Evolutionary conservation across 2,888 invertebrate species (phyloP), one percentile per base, ranked within the genome.

Genomic region (Ichneumon xanthorius): DNA sequence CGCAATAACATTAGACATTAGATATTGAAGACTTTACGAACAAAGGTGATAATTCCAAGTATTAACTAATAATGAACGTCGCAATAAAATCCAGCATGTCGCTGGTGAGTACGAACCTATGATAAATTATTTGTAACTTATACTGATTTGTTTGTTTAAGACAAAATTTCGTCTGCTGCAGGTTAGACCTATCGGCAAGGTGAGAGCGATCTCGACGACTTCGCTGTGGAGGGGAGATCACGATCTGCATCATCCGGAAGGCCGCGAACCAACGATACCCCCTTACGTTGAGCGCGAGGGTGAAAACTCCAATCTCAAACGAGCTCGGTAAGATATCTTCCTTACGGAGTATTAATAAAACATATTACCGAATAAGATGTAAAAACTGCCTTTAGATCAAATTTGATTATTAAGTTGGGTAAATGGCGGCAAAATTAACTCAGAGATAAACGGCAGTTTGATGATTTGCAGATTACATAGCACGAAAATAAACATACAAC

Each of bases 251-350:
- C 91, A 93, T 89, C 91, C 91, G n/a, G 88, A 92, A 55, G 86
- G 90, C 84, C 88, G 77, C 7, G 93, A 92, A 85, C 92, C 92
- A 1, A 84, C 76, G 26, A 93, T 93, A 68, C 93, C 93, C 9
- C 87, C 80, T 14, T 93, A 92, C 55, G 73, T 89, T 19, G 92
- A 93, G 88, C 92, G 91, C 7, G 86, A 89, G 58, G 89, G 89
- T 48, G 93, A 93, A 87, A 89, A 81, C 82, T 30, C 84, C 40
- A 71, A 87, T 19, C 81, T 90, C 19, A 93, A 93, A 87, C 89
- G 88, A 87, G 93, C 93, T 63, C 82, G 85, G 85, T 85, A 7
- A 68, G 67, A 48, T 16, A 45, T 45, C 3, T 45, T 45, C 3
- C 40, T 45, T 14, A 48, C 2, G 5, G 4, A 4, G 4, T 48